Conservation (phyloP, 2,113 vertebrate genomes). For the Otocyon megalotis region DNA sequence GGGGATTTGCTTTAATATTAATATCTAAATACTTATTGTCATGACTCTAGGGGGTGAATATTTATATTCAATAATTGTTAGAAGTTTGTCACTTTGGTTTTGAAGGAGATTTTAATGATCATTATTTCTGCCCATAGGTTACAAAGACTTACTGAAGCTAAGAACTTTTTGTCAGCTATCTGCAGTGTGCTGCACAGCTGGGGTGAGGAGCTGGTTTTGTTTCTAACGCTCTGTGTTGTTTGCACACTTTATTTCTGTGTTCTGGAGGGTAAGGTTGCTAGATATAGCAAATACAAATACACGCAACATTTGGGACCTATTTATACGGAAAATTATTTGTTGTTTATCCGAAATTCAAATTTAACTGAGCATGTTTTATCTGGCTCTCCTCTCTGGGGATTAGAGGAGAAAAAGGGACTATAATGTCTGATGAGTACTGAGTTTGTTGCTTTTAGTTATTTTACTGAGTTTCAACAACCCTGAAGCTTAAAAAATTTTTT, state of each 20-base stretch:
- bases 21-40: not conserved
- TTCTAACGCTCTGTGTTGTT: not conserved
- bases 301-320: not conserved
- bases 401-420: not conserved
- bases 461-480: not conserved
- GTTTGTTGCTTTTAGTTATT: not conserved
- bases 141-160: not conserved
- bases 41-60: not conserved
- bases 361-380: not conserved
- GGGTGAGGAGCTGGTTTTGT: not conserved
- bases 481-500: not conserved
- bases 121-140: not conserved
- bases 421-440: not conserved
- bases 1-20: not conserved
- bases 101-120: not conserved
- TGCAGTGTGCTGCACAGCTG: not conserved
- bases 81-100: not conserved
- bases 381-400: not conserved
- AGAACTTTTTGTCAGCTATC: not conserved
- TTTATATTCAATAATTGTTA: not conserved
- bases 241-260: not conserved
- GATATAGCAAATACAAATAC: not conserved
- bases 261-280: not conserved
- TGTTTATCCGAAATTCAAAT: conserved; percentile 1
- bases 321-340: not conserved